phyloP scores from a whole-genome alignment of 2,113 vertebrate species.

The Stictonetta naevosa region DNA sequence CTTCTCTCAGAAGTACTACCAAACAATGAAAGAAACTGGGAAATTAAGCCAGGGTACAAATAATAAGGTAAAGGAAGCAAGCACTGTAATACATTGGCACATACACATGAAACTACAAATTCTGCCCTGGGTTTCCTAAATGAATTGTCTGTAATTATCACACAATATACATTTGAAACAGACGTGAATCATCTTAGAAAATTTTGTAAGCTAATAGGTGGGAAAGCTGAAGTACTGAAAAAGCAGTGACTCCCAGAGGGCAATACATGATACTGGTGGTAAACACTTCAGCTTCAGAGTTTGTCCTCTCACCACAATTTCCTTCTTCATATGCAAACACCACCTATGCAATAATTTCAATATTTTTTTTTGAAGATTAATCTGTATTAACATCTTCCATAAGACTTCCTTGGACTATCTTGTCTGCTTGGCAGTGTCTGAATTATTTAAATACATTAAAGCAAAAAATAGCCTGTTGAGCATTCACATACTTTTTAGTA shows the following conservation, averaged over 20 bases:
- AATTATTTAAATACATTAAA: neutral
- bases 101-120: neutral
- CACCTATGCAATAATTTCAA: neutral
- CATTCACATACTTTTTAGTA: neutral
- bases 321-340: neutral
- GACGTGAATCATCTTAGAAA: neutral
- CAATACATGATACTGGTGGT: neutral
- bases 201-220: neutral
- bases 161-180: neutral
- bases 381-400: neutral
- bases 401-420: neutral
- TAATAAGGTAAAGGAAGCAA: constrained; percentile 33
- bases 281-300: neutral
- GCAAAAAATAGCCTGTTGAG: neutral
- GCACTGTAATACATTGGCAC: neutral
- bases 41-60: neutral
- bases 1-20: constrained; percentile 21
- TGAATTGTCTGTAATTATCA: neutral
- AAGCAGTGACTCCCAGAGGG: neutral
- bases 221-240: neutral
- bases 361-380: neutral
- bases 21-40: constrained; percentile 40
- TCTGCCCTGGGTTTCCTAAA: neutral
- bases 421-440: neutral
- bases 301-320: neutral